Conservation (phyloP, 1,140 invertebrate species). For the Mactra quadrangularis region DNA sequence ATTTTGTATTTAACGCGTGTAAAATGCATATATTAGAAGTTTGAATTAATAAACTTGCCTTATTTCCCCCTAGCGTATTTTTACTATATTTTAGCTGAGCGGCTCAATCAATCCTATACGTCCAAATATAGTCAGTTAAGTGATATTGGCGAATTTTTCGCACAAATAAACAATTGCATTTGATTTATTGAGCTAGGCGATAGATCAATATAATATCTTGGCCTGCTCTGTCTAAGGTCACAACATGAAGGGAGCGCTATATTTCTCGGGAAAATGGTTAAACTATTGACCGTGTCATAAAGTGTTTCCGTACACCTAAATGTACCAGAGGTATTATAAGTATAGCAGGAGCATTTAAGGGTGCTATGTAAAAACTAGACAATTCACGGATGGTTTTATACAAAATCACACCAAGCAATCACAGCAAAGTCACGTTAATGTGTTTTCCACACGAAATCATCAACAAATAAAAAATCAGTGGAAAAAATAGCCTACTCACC, state of each 20-base stretch:
- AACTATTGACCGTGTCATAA: slow-evolving; percentile 29
- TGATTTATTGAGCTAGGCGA: slow-evolving; percentile 60
- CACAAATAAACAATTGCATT: slow-evolving; percentile 63
- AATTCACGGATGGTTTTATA: too few species aligned
- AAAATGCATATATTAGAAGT: too few species aligned
- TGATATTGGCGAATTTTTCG: slow-evolving; percentile 62
- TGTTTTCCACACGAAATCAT: neutral
- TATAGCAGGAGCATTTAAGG: too few species aligned
- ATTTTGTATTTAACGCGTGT: neutral
- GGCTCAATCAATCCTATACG: slow-evolving; percentile 42
- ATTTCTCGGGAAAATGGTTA: slow-evolving; percentile 37
- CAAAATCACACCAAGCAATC: slow-evolving; percentile 12
- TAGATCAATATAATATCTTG: slow-evolving; percentile 60
- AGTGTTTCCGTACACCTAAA: too few species aligned
- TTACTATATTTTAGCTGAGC: slow-evolving; percentile 22
- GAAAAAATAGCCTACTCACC: slow-evolving; percentile 66
- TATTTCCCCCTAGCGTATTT: neutral
- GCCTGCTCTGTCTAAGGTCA: slow-evolving; percentile 41
- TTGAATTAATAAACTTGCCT: neutral
- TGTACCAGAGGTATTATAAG: too few species aligned
- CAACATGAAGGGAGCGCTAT: slow-evolving; percentile 21
- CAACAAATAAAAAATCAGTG: neutral
- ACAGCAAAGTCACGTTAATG: slow-evolving; percentile 22
- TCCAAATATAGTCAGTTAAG: slow-evolving; percentile 61
- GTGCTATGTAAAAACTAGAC: too few species aligned